Base-by-base conservation (phyloP, 2,888 invertebrate species). In the Athalia rosae region DNA sequence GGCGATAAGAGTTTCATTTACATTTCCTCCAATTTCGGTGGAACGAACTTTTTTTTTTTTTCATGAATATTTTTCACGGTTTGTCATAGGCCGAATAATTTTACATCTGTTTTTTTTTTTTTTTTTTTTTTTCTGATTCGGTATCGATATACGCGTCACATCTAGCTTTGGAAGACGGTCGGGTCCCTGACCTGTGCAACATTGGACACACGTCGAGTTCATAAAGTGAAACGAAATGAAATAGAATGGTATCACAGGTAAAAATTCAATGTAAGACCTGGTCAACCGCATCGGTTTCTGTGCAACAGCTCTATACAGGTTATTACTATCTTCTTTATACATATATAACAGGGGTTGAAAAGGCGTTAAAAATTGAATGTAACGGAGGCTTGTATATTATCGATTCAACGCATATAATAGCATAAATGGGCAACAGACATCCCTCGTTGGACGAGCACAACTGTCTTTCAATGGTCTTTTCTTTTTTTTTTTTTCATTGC, bases 281-380 rank as follows among this genome's bases (percentile, higher is more conserved):
- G 71, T 71, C 71, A 56, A 56, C 56, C 71, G 71, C 71, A 71
- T 71, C 71, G 71, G 58, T 71, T 71, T 58, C 56, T 71, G 9
- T 58, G 13, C 45, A 71, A 56, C 13, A 58, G n/a, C 8, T 28
- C 28, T 28, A 28, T 28, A n/a, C n/a, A 28, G 28, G 28, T 58
- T 71, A 71, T n/a, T n/a, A 71, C 71, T 56, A 71, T 58, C 71
- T 56, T 58, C 58, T 58, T 71, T 71, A 58, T 71, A 4, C 53
- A 53, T 53, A 53, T 9, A n/a, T n/a, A n/a, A n/a, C 71, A 58
- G 41, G 45, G 71, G 50, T 67, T 67, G 71, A 71, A 71, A 71
- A 71, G 71, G 58, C 58, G 71, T 58, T 45, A 58, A 11, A 53
- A 71, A 71, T 71, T 56, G 71, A 56, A 71, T 47, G 71, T 58